These are phyloP conservation scores for Ericerus pela DNA, from an alignment of 1,140 invertebrate genomes.

Conservation along the genomic window DNA sequence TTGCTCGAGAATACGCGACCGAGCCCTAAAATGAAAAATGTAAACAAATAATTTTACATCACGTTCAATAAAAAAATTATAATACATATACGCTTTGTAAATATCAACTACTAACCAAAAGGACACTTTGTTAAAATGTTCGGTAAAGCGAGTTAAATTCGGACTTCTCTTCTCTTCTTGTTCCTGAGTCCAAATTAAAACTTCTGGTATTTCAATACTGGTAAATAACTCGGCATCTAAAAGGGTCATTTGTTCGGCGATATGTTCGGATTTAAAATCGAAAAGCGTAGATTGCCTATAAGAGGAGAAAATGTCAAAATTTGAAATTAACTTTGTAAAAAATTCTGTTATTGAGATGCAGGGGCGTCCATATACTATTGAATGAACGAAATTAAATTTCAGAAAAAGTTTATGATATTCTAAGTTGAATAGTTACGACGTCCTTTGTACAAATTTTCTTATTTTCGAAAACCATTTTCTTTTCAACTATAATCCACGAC, in stretches of 20 bases:
- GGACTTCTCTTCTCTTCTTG: slow-evolving; percentile 93
- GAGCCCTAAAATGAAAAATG: slow-evolving; percentile 40
- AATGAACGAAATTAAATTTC: too few relatives aligned
- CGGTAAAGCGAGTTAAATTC: slow-evolving; percentile 91
- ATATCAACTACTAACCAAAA: slow-evolving; percentile 54
- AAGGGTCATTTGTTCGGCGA: slow-evolving; percentile 96
- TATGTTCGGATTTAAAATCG: slow-evolving; percentile 81
- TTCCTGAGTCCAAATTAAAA: slow-evolving; percentile 90
- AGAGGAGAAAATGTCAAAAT: slow-evolving; percentile 17
- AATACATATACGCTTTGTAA: not conserved
- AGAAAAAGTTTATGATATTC: too few relatives aligned
- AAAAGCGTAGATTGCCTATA: slow-evolving; percentile 55
- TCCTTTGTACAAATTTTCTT: too few relatives aligned
- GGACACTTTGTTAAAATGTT: slow-evolving; percentile 99
- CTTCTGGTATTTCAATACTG: slow-evolving; percentile 93
- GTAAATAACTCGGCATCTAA: slow-evolving; percentile 90
- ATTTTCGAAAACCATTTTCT: too few relatives aligned
- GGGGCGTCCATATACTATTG: too few relatives aligned
- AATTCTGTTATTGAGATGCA: too few relatives aligned
- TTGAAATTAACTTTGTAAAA: slow-evolving; percentile 23
- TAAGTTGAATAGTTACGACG: too few relatives aligned
- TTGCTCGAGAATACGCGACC: slow-evolving; percentile 60
- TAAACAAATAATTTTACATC: not conserved
- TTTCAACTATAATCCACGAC: too few relatives aligned
- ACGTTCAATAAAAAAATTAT: not conserved